These are phyloP conservation scores for Raja brachyura DNA, from an alignment of 2,113 vertebrate genomes.

Conservation along the genomic window DNA sequence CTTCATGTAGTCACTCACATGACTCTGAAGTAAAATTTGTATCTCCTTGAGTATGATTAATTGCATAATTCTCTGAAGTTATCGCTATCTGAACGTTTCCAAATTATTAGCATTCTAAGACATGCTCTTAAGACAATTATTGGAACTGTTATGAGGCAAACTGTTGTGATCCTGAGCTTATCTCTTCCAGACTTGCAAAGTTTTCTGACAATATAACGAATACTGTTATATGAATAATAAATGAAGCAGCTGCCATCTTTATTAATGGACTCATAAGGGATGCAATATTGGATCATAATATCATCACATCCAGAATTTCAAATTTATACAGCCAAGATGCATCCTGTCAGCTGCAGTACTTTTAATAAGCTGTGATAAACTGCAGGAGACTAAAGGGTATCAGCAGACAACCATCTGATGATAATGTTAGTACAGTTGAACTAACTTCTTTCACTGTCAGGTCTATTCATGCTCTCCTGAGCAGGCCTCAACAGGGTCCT, in stretches of 20 bases:
- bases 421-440: constrained; percentile 10
- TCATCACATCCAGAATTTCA: background rate
- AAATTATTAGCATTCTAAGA: background rate
- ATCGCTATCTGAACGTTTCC: background rate
- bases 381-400: constrained; percentile 14
- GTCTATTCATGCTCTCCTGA: constrained; percentile 15
- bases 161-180: background rate
- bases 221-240: background rate
- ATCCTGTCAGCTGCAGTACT: constrained; percentile 26
- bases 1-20: too few species aligned
- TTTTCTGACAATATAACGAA: background rate
- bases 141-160: background rate
- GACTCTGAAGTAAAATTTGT: background rate
- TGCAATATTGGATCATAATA: background rate
- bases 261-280: constrained; percentile 26
- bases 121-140: background rate
- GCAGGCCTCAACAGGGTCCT: background rate
- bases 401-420: background rate
- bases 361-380: constrained; percentile 36
- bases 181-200: background rate
- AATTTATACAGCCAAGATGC: background rate
- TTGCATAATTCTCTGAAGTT: background rate
- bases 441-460: background rate
- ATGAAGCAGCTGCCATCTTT: background rate
- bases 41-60: background rate